Conservation (phyloP, 2,113 vertebrate genomes). For the Psammodynastes pulverulentus region DNA sequence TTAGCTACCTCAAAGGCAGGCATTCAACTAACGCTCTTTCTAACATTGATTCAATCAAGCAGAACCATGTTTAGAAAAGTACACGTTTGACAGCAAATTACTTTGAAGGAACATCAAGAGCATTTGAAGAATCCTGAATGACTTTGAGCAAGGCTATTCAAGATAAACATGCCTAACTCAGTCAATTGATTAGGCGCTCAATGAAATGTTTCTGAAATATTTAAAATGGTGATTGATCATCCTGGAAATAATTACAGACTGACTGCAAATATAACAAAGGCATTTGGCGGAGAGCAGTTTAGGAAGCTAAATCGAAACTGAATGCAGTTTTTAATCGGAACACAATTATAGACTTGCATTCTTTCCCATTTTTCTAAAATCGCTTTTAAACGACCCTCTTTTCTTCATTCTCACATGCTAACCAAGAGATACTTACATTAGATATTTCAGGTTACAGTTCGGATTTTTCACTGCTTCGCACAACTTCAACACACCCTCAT, state of each 20-base stretch:
- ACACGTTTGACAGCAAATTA: background rate
- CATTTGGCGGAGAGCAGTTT: background rate
- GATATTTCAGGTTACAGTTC: constrained; percentile 56
- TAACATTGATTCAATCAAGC: background rate
- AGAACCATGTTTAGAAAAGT: background rate
- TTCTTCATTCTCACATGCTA: too few species aligned
- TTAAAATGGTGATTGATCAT: background rate
- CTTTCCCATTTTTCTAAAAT: background rate
- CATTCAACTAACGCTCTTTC: background rate
- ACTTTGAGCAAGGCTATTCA: background rate
- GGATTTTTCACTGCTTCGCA: constrained; percentile 65
- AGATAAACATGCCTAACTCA: background rate
- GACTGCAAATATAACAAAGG: background rate
- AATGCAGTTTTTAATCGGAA: background rate
- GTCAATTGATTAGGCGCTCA: background rate
- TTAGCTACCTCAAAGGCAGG: background rate
- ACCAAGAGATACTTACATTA: constrained; percentile 61
- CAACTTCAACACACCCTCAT: constrained; percentile 64
- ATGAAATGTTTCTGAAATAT: background rate
- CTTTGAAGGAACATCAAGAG: background rate
- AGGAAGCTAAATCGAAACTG: background rate
- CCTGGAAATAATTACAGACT: background rate
- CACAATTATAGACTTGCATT: too few species aligned
- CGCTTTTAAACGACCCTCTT: background rate
- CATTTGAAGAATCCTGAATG: background rate